Evolutionary conservation across 2,797 vertebrate genomes (phyloP), one percentile per base, ranked within the genome.

Genomic region (Melanotaenia nigrans): DNA sequence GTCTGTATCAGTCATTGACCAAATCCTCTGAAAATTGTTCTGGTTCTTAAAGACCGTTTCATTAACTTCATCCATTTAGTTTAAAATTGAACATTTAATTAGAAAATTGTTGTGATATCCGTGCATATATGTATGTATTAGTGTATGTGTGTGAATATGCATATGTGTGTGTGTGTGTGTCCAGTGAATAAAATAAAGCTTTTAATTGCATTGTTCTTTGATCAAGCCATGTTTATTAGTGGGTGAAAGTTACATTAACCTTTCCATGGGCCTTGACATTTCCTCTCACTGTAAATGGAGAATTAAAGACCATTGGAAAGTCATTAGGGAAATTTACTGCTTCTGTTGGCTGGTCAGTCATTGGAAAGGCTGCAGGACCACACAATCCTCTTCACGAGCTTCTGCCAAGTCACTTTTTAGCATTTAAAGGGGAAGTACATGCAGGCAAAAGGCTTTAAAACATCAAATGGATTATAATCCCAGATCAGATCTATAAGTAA

Each of bases 271-370:
- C 89, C 89, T 79, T 92, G 91, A 85, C 91, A 92, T 92, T 92
- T 92, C 78, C 81, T 82, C 83, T 86, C 75, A 76, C 85, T 77
- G 86, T 88, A 90, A 90, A 92, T 92, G 84, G 86, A 91, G 86
- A 91, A 92, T 92, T 92, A 92, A 92, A 90, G 89, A 92, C 90
- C 89, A 90, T 92, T 85, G 87, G 63, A 92, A 90, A 91, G 85
- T 90, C 91, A 89, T 92, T 92, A 91, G 90, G 85, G 79, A 81
- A 89, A 92, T 92, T 82, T 90, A 89, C 86, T 87, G 87, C 91
- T 75, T 87, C 86, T 87, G 84, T 84, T 87, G 85, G 79, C 85
- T 89, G 90, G 89, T 85, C 89, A 90, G 84, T 83, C 78, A 86
- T 90, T 82, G 87, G 82, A 85, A 77, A 79, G 68, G 76, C 77